Evolutionary conservation across 1,140 invertebrate species (phyloP).

Genomic region (Vollenhovia emeryi): DNA sequence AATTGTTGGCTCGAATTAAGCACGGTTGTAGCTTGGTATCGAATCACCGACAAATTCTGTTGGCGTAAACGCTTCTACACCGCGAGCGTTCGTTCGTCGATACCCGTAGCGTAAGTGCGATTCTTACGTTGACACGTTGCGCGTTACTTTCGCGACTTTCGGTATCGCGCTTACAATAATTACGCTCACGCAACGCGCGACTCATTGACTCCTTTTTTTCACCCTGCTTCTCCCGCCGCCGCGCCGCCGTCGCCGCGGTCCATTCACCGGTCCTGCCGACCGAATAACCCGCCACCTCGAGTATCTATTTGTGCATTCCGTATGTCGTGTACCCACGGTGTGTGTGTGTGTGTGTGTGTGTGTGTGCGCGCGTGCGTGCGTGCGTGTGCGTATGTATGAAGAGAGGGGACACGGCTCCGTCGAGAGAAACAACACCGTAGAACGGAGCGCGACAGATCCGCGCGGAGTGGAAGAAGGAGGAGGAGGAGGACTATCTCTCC

Average conservation of each 20-base stretch:
- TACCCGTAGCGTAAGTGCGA: not conserved
- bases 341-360: constrained; percentile 26
- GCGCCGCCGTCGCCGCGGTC: constrained; percentile 63
- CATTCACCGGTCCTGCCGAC: constrained; percentile 75
- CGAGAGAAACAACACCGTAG: constrained; percentile 45
- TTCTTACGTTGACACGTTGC: not conserved
- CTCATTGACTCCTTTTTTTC: constrained; percentile 76
- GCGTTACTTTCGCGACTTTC: not conserved
- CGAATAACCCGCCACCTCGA: constrained; percentile 46
- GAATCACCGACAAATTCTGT: not conserved
- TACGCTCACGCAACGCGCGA: constrained; percentile 76
- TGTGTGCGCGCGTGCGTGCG: constrained; percentile 15
- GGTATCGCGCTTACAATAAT: constrained; percentile 72
- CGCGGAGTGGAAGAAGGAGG: no score
- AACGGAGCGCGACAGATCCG: constrained; percentile 44
- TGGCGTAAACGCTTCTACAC: not conserved
- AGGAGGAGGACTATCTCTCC: constrained; percentile 37
- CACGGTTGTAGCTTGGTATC: not conserved
- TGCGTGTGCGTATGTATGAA: constrained; percentile 45
- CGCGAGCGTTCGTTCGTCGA: not conserved
- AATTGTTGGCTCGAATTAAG: not conserved
- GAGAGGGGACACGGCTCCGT: not conserved
- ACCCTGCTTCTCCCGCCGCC: constrained; percentile 23
- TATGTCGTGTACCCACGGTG: constrained; percentile 39
- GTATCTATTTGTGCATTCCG: constrained; percentile 78